phyloP scores from a whole-genome alignment of 1,140 invertebrate genomes.

The Araneus ventricosus region DNA sequence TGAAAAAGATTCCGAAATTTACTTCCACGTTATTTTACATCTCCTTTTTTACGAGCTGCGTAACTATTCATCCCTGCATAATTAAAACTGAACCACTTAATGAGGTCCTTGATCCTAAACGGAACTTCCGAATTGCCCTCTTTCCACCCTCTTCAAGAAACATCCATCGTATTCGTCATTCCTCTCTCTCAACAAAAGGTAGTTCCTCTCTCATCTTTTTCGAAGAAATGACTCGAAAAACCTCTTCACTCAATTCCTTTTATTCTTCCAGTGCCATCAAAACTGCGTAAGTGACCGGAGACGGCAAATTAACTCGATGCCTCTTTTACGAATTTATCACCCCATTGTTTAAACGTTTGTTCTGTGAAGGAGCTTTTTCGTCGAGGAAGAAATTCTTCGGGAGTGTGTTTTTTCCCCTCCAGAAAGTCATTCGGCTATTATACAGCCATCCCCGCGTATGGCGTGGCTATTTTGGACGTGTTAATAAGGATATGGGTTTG shows the following conservation, averaged over 20 bases:
- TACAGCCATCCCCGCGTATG: background rate
- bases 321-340: conserved; percentile 34
- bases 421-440: background rate
- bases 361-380: background rate
- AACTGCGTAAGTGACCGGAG: conserved; percentile 40
- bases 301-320: conserved; percentile 32
- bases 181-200: background rate
- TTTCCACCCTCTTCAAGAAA: background rate
- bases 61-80: too few species aligned
- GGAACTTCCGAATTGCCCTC: background rate
- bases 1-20: too few species aligned
- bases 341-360: conserved; percentile 32
- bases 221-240: background rate
- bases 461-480: background rate
- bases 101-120: conserved; percentile 15
- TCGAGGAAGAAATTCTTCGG: background rate
- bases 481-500: conserved; percentile 43
- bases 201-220: background rate
- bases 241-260: conserved; percentile 24
- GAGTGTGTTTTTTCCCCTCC: background rate
- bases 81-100: background rate
- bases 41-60: too few species aligned
- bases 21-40: too few species aligned
- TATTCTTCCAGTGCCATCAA: background rate
- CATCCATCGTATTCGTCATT: background rate